phyloP scores from a whole-genome alignment of 2,888 invertebrate genomes.

The Cosmopolites sordidus region DNA sequence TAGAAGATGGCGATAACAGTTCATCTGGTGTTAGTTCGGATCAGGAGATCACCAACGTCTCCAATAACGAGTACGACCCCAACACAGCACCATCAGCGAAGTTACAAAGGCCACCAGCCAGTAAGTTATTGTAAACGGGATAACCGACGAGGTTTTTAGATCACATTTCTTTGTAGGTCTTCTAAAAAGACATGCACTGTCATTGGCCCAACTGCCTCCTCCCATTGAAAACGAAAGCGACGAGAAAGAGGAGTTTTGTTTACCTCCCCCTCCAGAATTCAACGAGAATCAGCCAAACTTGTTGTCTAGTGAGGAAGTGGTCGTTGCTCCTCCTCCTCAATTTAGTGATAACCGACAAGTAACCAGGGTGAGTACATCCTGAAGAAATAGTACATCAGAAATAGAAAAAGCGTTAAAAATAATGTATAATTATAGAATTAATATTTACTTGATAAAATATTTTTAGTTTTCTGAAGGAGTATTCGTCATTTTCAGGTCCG shows the following conservation, averaged over 20 bases:
- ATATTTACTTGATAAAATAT: too few relatives aligned
- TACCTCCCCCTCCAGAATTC: constrained; percentile 55
- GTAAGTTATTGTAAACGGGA: constrained; percentile 28
- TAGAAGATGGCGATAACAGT: constrained; percentile 82
- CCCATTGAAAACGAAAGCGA: constrained; percentile 71
- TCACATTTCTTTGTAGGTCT: constrained; percentile 30
- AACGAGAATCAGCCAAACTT: constrained; percentile 43
- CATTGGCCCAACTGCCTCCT: constrained; percentile 75
- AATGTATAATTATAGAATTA: too few relatives aligned
- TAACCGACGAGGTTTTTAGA: background rate
- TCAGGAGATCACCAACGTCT: constrained; percentile 65
- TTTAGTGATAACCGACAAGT: constrained; percentile 71
- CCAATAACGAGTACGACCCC: constrained; percentile 49
- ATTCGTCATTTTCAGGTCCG: constrained; percentile 50
- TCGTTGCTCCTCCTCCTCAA: constrained; percentile 84
- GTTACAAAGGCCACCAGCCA: constrained; percentile 39
- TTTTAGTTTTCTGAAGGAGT: too few relatives aligned
- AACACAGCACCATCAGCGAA: constrained; percentile 37
- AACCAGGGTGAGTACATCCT: constrained; percentile 55
- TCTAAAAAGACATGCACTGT: constrained; percentile 49
- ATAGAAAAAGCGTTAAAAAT: too few relatives aligned
- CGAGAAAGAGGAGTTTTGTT: constrained; percentile 59
- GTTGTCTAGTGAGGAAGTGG: constrained; percentile 49
- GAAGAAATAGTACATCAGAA: too few relatives aligned
- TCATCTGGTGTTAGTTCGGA: constrained; percentile 86